Evolutionary conservation across 2,888 invertebrate species (phyloP).

Genomic region (Ischnus inquisitorius): DNA sequence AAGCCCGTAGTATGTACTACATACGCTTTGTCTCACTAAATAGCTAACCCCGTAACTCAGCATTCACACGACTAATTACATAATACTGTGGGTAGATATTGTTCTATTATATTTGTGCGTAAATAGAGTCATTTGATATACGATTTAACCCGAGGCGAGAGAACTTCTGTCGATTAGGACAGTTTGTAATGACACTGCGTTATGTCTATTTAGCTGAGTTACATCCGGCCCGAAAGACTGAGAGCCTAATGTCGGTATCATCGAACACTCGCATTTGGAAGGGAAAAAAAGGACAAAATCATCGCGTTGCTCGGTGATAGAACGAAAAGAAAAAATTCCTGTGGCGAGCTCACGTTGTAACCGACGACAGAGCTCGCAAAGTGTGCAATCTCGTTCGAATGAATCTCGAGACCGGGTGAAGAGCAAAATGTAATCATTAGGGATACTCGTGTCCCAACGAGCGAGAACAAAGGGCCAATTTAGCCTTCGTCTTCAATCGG

Average conservation of each 20-base stretch:
- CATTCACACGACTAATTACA: conserved; percentile 78
- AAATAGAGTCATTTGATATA: conserved; percentile 7
- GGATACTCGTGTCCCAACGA: conserved; percentile 48
- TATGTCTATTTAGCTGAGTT: conserved; percentile 4
- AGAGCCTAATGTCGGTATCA: neutral
- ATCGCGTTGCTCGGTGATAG: too few relatives aligned
- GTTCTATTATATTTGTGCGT: conserved; percentile 27
- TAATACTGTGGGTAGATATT: conserved; percentile 58
- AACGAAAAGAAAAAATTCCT: neutral
- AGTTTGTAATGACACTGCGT: neutral
- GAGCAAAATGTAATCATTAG: conserved; percentile 47
- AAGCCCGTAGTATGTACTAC: conserved; percentile 17
- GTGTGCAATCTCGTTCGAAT: conserved; percentile 40
- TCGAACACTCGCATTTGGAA: neutral
- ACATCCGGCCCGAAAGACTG: neutral
- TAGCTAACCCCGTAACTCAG: conserved; percentile 77
- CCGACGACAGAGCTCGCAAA: neutral
- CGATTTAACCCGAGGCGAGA: conserved; percentile 3
- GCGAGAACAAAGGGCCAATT: conserved; percentile 60
- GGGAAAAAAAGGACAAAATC: neutral
- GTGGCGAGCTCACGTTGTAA: conserved; percentile 3
- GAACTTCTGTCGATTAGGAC: conserved; percentile 12
- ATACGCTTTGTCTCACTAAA: conserved; percentile 71
- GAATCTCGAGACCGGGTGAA: conserved; percentile 37
- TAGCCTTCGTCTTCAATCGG: conserved; percentile 48